Evolutionary conservation across 2,797 vertebrate species (phyloP).

Genomic region (Lithobates sylvaticus): DNA sequence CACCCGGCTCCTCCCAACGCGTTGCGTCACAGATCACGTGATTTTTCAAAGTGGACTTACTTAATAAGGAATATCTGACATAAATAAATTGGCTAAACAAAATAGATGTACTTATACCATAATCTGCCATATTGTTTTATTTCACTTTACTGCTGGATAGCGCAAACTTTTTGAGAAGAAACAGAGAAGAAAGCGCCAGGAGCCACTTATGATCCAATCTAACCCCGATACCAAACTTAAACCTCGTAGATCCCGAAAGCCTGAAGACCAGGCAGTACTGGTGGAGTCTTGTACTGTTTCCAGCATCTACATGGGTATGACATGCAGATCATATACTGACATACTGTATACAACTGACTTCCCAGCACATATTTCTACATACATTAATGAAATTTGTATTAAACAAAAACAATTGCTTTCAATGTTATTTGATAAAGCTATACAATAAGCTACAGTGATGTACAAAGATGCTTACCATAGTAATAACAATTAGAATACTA

Average conservation of each 20-base stretch:
- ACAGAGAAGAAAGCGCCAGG: constrained; percentile 84
- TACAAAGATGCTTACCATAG: too few species aligned
- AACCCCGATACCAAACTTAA: constrained; percentile 79
- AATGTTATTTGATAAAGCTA: too few species aligned
- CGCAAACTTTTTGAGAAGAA: constrained; percentile 84
- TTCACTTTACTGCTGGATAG: constrained; percentile 66
- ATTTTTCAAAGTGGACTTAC: neutral
- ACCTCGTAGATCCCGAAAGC: constrained; percentile 35
- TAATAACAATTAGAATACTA: too few species aligned
- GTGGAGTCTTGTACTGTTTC: constrained; percentile 63
- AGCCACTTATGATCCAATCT: constrained; percentile 86
- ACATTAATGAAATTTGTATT: too few species aligned
- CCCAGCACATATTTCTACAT: neutral
- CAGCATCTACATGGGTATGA: constrained; percentile 43
- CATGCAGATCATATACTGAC: neutral
- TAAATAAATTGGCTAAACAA: neutral
- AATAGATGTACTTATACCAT: neutral
- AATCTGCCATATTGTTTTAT: neutral
- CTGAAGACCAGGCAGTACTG: constrained; percentile 52
- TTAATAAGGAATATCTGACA: neutral
- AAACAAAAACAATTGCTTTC: too few species aligned
- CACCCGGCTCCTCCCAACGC: too few species aligned
- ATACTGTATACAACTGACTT: neutral
- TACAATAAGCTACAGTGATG: too few species aligned
- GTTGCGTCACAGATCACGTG: too few species aligned